Evolutionary conservation across 2,113 vertebrate species (phyloP), one percentile per base, ranked within the genome.

Genomic region (Eolophus roseicapilla): DNA sequence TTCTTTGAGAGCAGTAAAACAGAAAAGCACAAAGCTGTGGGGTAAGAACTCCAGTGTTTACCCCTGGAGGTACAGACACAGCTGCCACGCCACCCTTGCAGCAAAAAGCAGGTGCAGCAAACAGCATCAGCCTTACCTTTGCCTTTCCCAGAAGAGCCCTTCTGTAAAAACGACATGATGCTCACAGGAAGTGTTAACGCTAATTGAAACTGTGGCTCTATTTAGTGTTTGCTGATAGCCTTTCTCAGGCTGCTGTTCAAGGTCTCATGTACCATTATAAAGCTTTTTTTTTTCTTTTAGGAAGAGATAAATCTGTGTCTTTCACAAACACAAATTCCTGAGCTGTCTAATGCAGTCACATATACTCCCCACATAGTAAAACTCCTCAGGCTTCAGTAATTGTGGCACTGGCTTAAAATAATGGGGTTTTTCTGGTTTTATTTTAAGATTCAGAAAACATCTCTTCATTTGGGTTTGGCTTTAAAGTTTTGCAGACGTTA

Each of bases 121-220:
- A 60, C 18, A 18, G 27, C 33, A 39, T 28, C 9, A 6, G 21
- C 31, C 78, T 84, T 31, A 44, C 16, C n/a, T 90, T 29, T 55
- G 44, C 33, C 49, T 77, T 35, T 8, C 18, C 15, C 0, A 0
- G 5, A 64, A 29, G 20, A 33, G 16, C 9, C 25, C 41, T 25
- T 62, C 25, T 33, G 18, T 20, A 35, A 31, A 16, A 52, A 4
- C 21, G 39, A 7, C 0, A 0, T 8, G 27, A 49, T 6, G 1
- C 23, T 52, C 0, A 0, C 0, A 2, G 33, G 7, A 49, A 24
- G 46, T 65, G 43, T 21, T 60, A 55, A 27, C 25, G 15, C 21
- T 29, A 17, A 25, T 46, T 0, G 0, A 74, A 82, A 46, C 44
- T 52, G 33, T 29, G 60, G 27, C 46, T 53, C 29, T 65, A 0